A percentile compares a stretch with the other conserved stretches of the same genome.
phyloP scores from a whole-genome alignment of 2,113 vertebrate species.

The Mesocricetus auratus region DNA sequence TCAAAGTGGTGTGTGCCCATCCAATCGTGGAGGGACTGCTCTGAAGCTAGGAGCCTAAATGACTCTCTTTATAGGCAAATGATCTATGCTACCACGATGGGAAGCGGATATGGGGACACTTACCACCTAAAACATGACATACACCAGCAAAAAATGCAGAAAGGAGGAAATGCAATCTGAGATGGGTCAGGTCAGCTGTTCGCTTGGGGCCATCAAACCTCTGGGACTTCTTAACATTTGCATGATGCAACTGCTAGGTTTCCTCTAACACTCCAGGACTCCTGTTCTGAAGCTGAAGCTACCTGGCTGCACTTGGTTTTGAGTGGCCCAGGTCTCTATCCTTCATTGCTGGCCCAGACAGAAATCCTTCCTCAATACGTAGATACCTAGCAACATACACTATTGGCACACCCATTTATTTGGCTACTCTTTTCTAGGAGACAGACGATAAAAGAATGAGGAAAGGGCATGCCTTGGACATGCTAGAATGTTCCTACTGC shows the following conservation, averaged over 20 bases:
- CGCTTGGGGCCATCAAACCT: not conserved
- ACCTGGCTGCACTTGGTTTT: not conserved
- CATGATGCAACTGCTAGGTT: not conserved
- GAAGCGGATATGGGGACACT: fast-evolving
- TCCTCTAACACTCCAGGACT: not conserved
- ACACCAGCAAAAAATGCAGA: not conserved
- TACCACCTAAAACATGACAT: not conserved
- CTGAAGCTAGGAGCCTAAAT: not conserved
- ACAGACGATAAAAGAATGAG: not conserved
- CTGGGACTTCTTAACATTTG: not conserved
- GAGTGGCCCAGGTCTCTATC: no score
- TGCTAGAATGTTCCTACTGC: no score
- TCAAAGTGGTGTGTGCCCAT: not conserved
- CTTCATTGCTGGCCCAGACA: not conserved
- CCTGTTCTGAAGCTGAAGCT: not conserved
- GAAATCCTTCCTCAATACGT: not conserved
- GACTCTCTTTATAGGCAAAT: not conserved
- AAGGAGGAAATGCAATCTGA: not conserved
- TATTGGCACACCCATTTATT: fast-evolving
- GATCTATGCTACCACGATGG: not conserved
- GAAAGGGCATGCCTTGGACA: fast-evolving
- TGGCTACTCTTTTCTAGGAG: not conserved
- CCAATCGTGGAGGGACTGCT: not conserved
- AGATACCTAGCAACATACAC: not conserved
- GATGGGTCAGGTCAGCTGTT: not conserved